Percentiles rank a stretch among this genome's conserved stretches.
These are phyloP conservation scores for Zapus hudsonius DNA, from an alignment of 2,113 vertebrate genomes.

Conservation along the genomic window DNA sequence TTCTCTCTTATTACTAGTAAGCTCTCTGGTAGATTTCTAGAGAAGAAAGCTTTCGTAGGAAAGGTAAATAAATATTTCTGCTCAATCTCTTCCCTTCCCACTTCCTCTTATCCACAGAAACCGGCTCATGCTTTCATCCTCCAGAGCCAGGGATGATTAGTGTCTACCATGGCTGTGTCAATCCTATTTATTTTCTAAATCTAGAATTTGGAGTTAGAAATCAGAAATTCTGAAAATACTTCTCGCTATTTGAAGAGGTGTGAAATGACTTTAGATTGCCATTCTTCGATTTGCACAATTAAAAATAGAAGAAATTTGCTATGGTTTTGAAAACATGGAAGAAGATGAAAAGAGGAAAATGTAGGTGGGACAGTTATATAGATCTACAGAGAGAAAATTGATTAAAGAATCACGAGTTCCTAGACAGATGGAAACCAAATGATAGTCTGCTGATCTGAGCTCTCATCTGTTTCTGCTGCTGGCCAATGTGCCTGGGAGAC, in stretches of 20 bases:
- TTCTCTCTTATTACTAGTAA: neutral
- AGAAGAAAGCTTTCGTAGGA: neutral
- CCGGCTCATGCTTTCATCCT: neutral
- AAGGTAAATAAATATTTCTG: neutral
- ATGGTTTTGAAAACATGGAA: neutral
- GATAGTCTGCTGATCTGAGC: neutral
- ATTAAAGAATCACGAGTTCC: neutral
- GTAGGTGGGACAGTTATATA: neutral
- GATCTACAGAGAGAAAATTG: neutral
- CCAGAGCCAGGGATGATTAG: neutral
- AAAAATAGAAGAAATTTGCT: neutral
- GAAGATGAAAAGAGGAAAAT: neutral
- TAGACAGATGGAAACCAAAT: neutral
- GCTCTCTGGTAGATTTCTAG: neutral
- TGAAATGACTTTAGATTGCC: neutral
- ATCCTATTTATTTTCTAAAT: neutral
- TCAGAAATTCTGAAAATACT: neutral
- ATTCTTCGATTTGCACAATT: neutral
- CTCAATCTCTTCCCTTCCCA: neutral
- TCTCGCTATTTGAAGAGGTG: conserved; percentile 15
- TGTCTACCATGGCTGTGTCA: neutral
- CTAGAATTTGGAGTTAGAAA: conserved; percentile 32
- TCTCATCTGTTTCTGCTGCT: neutral
- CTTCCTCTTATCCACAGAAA: too few species aligned
- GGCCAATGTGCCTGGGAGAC: neutral